Evolutionary conservation across 2,797 vertebrate genomes (phyloP).

Genomic region (Brachymystax lenok): DNA sequence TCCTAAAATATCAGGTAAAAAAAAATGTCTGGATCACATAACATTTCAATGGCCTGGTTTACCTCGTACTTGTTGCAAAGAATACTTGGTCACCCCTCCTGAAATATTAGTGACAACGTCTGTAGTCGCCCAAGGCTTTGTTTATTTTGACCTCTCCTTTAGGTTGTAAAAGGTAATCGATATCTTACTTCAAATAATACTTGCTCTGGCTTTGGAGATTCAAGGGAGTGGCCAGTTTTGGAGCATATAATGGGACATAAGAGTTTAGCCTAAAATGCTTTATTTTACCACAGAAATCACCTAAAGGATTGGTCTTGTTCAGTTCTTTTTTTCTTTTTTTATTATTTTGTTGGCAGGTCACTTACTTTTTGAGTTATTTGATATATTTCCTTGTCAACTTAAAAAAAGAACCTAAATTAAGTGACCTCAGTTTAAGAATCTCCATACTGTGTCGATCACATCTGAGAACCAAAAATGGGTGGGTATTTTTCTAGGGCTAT

Average conservation of each 20-base stretch:
- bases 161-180: constrained; percentile 74
- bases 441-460: constrained; percentile 96
- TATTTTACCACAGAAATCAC: constrained; percentile 68
- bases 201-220: constrained; percentile 1
- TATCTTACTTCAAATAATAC: constrained; percentile 7
- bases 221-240: neutral
- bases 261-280: constrained; percentile 13
- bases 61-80: constrained; percentile 12
- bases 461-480: constrained; percentile 39
- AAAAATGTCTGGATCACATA: too few relatives aligned
- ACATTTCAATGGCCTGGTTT: constrained; percentile 8
- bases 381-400: constrained; percentile 78
- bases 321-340: constrained; percentile 67
- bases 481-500: constrained; percentile 27
- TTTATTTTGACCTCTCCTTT: constrained; percentile 96
- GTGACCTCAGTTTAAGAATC: constrained; percentile 95
- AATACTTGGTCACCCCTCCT: constrained; percentile 22
- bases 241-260: neutral
- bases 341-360: constrained; percentile 89
- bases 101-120: constrained; percentile 69
- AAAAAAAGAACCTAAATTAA: constrained; percentile 82
- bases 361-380: constrained; percentile 90
- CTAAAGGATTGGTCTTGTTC: constrained; percentile 94
- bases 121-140: constrained; percentile 93
- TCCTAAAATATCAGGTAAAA: too few relatives aligned